Base-by-base conservation (phyloP, 2,113 vertebrate species). In the Semnornis frantzii region DNA sequence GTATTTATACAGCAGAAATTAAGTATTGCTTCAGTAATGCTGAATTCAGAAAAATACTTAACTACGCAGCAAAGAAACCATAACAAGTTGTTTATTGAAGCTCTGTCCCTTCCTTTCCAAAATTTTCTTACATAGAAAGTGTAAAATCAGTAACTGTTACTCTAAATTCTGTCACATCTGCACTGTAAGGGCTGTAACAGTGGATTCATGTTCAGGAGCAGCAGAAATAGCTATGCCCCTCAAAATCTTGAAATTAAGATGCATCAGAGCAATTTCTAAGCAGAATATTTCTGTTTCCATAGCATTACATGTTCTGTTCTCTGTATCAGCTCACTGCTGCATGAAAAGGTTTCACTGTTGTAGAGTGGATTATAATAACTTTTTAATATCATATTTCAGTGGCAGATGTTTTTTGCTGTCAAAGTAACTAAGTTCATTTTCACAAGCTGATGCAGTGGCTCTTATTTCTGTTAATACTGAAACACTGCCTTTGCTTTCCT, bases 401-500 rank as follows among this genome's bases (percentile, higher is more conserved):
- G 75, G 77, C 83, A 92, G 89, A 75, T 93, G 80, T 86, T 82
- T 85, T 94, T 85, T 95, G 71, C 89, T 87, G 76, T 91, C 80
- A 73, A 18, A 82, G 82, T 70, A 94, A 92, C 87, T 66, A 85
- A 82, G 87, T 93, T 92, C 70, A 54, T 94, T 90, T 94, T 92
- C 92, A 85, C 8, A 5, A 94, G 90, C 55, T 90, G 77, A 87
- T 87, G 37, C 63, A 89, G 73, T 79, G 93, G 75, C 83, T 90
- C 80, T 93, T 42, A 69, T 91, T 93, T 92, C 85, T 92, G 65
- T 81, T 92, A 76, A 44, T 42, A 76, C 21, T 88, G 91, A 93
- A 87, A 46, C 62, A 14, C 58, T 6, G 28, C 87, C 91, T 92
- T 71, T 92, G 82, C 92, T 88, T 89, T 79, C 83, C 85, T 83